phyloP scores from a whole-genome alignment of 2,797 vertebrate genomes.

The Buceros bicornis region DNA sequence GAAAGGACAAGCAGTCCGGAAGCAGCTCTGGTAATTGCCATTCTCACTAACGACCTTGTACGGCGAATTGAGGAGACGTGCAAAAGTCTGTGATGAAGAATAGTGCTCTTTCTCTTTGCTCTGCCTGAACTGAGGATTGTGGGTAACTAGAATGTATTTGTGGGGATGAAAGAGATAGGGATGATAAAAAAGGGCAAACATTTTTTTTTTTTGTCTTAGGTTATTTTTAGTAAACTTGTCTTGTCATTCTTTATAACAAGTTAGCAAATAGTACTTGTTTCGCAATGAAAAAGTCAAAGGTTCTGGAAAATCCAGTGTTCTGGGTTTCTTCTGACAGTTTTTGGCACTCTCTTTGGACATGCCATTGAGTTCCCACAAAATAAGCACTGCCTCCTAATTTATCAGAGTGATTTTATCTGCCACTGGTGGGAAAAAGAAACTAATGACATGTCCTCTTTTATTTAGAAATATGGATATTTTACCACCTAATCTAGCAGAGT shows the following conservation, averaged over 20 bases:
- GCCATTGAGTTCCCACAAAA: neutral
- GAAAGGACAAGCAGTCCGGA: constrained; percentile 94
- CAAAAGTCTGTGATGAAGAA: neutral
- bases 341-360: neutral
- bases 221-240: neutral
- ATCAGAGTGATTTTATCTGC: neutral
- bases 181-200: neutral
- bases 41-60: neutral
- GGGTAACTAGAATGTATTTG: neutral
- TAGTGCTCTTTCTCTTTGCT: neutral
- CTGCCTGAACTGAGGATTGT: neutral
- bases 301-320: neutral
- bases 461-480: neutral
- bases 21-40: constrained; percentile 91
- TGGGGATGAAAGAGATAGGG: neutral
- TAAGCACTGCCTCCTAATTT: neutral
- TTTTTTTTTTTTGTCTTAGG: neutral
- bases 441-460: neutral
- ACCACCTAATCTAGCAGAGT: neutral
- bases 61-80: neutral
- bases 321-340: neutral
- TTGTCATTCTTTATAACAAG: neutral
- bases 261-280: neutral
- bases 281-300: neutral
- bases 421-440: neutral